A percentile compares a stretch with the other conserved stretches of the same genome.
These are phyloP conservation scores for Artibeus jamaicensis DNA, from an alignment of 2,797 vertebrate genomes.

Conservation along the genomic window DNA sequence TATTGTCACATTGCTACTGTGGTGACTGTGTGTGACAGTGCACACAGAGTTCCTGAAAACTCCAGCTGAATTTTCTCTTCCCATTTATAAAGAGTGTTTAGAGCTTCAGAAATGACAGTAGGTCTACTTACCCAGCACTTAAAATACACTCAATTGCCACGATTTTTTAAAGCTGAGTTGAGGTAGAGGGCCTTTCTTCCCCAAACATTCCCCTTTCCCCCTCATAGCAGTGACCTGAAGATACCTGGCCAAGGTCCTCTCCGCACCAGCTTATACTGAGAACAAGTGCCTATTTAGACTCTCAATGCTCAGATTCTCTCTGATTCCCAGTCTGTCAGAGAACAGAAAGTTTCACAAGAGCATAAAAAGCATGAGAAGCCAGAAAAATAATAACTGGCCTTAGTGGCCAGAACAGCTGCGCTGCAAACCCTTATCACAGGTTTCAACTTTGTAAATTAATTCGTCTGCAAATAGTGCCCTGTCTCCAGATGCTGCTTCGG, in stretches of 20 bases:
- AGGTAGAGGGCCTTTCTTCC: background rate
- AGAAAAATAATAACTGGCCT: conserved; percentile 49
- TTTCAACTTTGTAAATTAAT: conserved; percentile 73
- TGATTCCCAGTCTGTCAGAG: conserved; percentile 24
- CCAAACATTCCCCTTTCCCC: background rate
- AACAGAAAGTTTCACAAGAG: conserved; percentile 59
- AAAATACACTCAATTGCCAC: background rate
- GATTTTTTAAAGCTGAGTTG: background rate
- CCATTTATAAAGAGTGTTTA: background rate
- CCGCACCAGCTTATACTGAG: background rate
- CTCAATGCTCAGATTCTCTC: conserved; percentile 21
- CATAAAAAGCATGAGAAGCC: conserved; percentile 50
- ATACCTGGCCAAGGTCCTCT: background rate
- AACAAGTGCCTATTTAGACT: conserved; percentile 7
- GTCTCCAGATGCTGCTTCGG: conserved; percentile 35
- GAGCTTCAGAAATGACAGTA: background rate
- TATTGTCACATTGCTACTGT: background rate
- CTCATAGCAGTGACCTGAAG: background rate
- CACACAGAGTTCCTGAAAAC: background rate
- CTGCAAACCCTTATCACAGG: conserved; percentile 51
- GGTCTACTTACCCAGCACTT: background rate
- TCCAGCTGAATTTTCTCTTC: background rate
- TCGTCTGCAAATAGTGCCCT: conserved; percentile 73
- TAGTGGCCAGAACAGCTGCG: conserved; percentile 64
- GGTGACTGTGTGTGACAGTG: background rate